Evolutionary conservation across 2,113 vertebrate species (phyloP), one percentile per base, ranked within the genome.

Genomic region (Cebidichthys violaceus): DNA sequence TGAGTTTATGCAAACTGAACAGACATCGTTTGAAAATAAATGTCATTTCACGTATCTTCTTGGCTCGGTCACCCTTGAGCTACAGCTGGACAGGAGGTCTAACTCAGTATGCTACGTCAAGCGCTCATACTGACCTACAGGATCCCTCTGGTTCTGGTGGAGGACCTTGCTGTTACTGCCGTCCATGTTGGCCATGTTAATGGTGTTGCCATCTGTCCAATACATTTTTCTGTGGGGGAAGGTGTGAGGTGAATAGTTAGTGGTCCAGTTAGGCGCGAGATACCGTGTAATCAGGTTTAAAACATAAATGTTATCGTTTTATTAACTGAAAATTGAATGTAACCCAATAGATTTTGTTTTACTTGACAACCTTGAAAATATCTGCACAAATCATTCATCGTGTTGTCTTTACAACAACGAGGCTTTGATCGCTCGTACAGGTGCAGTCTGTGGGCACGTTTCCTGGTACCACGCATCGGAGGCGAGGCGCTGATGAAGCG

Each of bases 131-230:
- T 96, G 95, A 99, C 98, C 98, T 88, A 98, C 92, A 82, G 98
- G 98, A 77, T 99, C 98, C 87, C 95, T 98, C 85, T 99, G 98
- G 89, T 98, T 99, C 90, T 98, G 97, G 89, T 97, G 97, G 37
- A 99, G 97, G 83, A 99, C 98, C 92, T 99, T 99, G 94, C 96
- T 98, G 92, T 98, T 99, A 90, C 97, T 99, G 64, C 98, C 98
- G 78, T 99, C 98, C 98, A 99, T 99, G 92, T 97, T 99, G 84
- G 98, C 98, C 95, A 98, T 94, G 90, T 99, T 99, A 91, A 99
- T 97, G 55, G 97, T 98, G 91, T 97, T 99, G 18, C 98, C 97
- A 93, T 99, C 98, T 0, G 96, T 99, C 98, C 98, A 99, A 86
- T 97, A 99, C 13, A 99, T 97, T 90, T 98, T 99, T 39, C 98